These are phyloP conservation scores for Scomber colias DNA, from an alignment of 2,113 vertebrate species.

Conservation along the genomic window DNA sequence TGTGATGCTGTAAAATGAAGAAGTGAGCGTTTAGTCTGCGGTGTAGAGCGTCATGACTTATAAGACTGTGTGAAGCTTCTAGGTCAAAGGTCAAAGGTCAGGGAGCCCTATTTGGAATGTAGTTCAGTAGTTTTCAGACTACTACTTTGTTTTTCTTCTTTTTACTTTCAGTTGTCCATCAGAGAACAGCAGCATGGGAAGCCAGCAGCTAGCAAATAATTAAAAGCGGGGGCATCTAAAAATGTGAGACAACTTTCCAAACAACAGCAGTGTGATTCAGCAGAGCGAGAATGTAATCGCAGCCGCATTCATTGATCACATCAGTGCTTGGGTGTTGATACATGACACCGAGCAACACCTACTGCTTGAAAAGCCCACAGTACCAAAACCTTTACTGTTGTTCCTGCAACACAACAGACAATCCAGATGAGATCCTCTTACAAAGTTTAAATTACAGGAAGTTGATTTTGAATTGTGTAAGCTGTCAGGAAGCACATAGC, in stretches of 20 bases:
- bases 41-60: too few species aligned
- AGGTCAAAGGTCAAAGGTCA: too few species aligned
- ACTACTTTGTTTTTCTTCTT: background rate
- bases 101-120: too few species aligned
- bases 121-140: too few species aligned
- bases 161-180: background rate
- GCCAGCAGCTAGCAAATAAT: background rate
- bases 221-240: background rate
- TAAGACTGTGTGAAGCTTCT: too few species aligned
- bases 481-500: too few species aligned
- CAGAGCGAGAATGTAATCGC: background rate
- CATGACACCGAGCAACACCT: background rate
- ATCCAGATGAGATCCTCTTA: background rate
- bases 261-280: background rate
- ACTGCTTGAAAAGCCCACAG: background rate
- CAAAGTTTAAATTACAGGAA: background rate
- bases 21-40: too few species aligned
- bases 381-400: background rate
- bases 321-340: slow-evolving; percentile 1
- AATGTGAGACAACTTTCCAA: background rate
- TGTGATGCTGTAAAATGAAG: too few species aligned
- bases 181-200: background rate
- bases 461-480: background rate
- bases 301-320: background rate
- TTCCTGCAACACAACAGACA: background rate